phyloP scores from a whole-genome alignment of 2,888 invertebrate genomes.

The Coelopa pilipes region DNA sequence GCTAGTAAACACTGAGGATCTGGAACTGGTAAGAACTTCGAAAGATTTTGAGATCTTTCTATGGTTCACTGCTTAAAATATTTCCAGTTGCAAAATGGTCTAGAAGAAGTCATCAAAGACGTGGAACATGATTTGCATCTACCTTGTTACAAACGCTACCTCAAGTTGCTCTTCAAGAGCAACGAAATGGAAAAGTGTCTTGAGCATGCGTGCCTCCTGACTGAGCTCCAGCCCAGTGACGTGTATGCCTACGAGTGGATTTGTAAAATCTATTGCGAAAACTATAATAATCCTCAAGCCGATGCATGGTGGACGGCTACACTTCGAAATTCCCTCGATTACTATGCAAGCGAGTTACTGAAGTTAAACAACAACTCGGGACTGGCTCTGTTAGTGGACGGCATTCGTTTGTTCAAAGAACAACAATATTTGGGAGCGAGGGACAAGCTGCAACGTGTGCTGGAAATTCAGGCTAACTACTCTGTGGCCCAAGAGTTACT shows the following conservation, averaged over 20 bases:
- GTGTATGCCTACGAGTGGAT: slow-evolving; percentile 72
- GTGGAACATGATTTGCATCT: slow-evolving; percentile 44
- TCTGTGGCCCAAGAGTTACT: slow-evolving; percentile 69
- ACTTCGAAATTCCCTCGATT: slow-evolving; percentile 63
- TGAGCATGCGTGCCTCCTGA: slow-evolving; percentile 68
- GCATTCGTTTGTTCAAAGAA: slow-evolving; percentile 70
- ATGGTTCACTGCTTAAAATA: background rate
- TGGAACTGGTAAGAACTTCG: slow-evolving; percentile 49
- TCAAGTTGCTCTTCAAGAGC: slow-evolving; percentile 61
- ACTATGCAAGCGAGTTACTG: slow-evolving; percentile 69
- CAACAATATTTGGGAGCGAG: slow-evolving; percentile 71
- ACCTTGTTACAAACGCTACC: slow-evolving; percentile 56
- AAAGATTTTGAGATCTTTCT: background rate
- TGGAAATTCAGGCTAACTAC: slow-evolving; percentile 65
- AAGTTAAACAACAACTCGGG: slow-evolving; percentile 72
- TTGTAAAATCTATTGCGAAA: slow-evolving; percentile 71
- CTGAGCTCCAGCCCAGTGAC: slow-evolving; percentile 67
- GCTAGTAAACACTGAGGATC: slow-evolving; percentile 46
- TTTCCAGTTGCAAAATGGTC: slow-evolving; percentile 54
- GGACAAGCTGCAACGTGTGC: slow-evolving; percentile 67
- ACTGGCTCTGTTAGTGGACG: slow-evolving; percentile 73
- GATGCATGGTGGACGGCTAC: slow-evolving; percentile 43
- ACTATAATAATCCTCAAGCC: slow-evolving; percentile 45
- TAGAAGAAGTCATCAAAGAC: slow-evolving; percentile 52
- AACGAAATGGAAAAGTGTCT: slow-evolving; percentile 67